A percentile compares a stretch with the other conserved stretches of the same genome.
These are phyloP conservation scores for Todiramphus saurophagus DNA, from an alignment of 2,113 vertebrate genomes.

Conservation along the genomic window DNA sequence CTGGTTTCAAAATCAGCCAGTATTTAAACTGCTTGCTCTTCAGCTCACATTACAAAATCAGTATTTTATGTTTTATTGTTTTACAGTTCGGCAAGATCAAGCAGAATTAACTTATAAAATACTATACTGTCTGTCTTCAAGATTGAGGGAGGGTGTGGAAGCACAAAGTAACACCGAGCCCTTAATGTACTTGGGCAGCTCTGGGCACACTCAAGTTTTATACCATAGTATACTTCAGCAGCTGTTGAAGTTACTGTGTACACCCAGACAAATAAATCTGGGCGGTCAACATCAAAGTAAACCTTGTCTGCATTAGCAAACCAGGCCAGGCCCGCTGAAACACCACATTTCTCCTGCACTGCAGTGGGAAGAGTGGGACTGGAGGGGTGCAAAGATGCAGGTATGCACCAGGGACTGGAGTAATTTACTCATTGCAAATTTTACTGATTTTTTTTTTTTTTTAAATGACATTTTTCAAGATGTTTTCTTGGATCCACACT, in stretches of 20 bases:
- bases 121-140: background rate
- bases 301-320: background rate
- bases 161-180: background rate
- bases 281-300: background rate
- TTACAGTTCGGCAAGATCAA: slow-evolving; percentile 26
- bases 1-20: slow-evolving; percentile 15
- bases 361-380: background rate
- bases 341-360: background rate
- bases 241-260: slow-evolving; percentile 4
- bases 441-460: background rate
- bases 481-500: background rate
- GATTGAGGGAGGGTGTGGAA: slow-evolving; percentile 1
- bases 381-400: fast-evolving
- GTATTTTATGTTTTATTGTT: slow-evolving; percentile 26
- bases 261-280: background rate
- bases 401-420: background rate
- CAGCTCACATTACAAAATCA: slow-evolving; percentile 25
- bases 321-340: background rate
- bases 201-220: slow-evolving; percentile 4
- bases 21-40: background rate
- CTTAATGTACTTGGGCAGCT: background rate
- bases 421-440: background rate
- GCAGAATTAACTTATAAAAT: slow-evolving; percentile 32
- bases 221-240: background rate
- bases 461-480: background rate